Evolutionary conservation across 1,140 invertebrate species (phyloP), one percentile per base, ranked within the genome.

Genomic region (Papilio helenus): DNA sequence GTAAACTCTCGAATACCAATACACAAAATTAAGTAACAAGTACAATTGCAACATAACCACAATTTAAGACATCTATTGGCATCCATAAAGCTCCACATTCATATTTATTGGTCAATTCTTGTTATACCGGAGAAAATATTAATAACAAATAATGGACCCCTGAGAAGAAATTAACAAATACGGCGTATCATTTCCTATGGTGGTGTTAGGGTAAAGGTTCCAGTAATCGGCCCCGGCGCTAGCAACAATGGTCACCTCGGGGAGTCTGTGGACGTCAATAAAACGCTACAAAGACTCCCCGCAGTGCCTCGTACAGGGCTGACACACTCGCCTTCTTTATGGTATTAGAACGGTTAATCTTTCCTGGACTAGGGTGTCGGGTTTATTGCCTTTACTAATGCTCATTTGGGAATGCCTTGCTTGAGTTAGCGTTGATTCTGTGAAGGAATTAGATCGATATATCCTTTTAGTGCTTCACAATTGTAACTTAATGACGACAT

Each of bases 271-370:
- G 87, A 88, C 81, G 81, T 86, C 90, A 92, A 92, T 92, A 91
- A 93, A 89, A 89, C 82, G 84, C 85, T 89, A 91, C 90, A 92
- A 90, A 85, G 88, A 80, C 88, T 51, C 88, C 90, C 92, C 84
- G 90, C 81, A 71, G 92, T 73, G 82, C 76, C 76, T 78, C 72
- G 72, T 65, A 49, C 78, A 71, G 80, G 46, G 46, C 74, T 49
- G 72, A 49, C 44, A 49, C 42, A 74, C 80, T 80, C 74, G 76
- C 87, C 85, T 87, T 89, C 87, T 88, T 89, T 88, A 90, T 87
- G 84, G 89, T 82, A 85, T 89, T 89, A 88, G 85, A 86, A 85
- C 85, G 81, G 83, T 89, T 91, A 92, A 92, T 90, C 91, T 88
- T 72, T 71, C 76, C 84, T 79, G 84, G 79, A 79, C 81, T 72